Base-by-base conservation (phyloP, 2,797 vertebrate species). In the Pangasius djambal region DNA sequence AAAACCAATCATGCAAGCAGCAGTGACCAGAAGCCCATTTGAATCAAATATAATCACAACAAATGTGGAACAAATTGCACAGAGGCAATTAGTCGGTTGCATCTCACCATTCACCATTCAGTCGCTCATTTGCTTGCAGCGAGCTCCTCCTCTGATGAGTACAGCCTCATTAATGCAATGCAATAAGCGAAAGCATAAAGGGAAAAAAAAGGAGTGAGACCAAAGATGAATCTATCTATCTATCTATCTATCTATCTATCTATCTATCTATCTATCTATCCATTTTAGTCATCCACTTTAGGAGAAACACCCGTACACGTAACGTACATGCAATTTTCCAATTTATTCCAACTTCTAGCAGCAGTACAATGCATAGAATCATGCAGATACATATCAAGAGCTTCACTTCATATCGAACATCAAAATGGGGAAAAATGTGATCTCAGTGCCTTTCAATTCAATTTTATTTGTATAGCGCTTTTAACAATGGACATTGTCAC, bases 61-160 rank as follows among this genome's bases (percentile, higher is more conserved):
- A 84, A 83, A 88, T 74, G 87, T 77, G 74, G 12, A 86, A 89
- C 75, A 83, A 91, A 89, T 79, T 50, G 82, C 75, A 88, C 86
- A 37, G 81, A 81, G 40, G 86, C 61, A 89, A 89, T 87, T 89
- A 79, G 77, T 59, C 25, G 16, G 50, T 48, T 25, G 7, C 55
- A 85, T 78, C 74, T 91, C 88, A n/a, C 82, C 22, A 7, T 87
- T 91, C 88, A 74, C 79, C 89, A 67, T 77, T 83, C 61, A n/a
- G 16, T 67, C 0, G 31, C 79, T 70, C 86, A 31, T 85, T n/a
- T 50, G 48, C 77, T 77, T 20, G 61, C 6, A 28, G 18, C 81
- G 83, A 90, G 31, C 78, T 65, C 28, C 78, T 65, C 28, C 44
- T 87, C 55, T 89, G 79, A 86, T 78, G 83, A 89, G 81, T 67